Evolutionary conservation across 2,113 vertebrate species (phyloP).

Genomic region (Etheostoma cragini): DNA sequence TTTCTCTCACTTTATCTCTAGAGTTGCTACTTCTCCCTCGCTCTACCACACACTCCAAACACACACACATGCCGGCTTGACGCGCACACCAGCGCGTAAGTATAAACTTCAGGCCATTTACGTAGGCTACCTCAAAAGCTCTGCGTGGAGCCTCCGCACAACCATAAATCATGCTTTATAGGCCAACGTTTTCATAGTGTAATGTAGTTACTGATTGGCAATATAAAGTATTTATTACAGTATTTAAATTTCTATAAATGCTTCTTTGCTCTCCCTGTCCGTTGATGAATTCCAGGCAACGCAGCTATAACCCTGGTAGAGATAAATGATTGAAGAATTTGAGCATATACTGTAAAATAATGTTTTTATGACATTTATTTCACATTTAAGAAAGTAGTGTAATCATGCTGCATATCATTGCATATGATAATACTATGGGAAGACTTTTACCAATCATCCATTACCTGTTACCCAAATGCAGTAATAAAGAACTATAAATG

Average conservation of each 20-base stretch:
- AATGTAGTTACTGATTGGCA: not conserved
- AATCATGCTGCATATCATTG: not conserved
- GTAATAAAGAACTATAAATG: not conserved
- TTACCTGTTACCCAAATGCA: not conserved
- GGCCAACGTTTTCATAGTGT: constrained; percentile 7
- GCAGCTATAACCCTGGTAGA: not conserved
- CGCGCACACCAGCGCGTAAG: too few species aligned
- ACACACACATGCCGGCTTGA: too few species aligned
- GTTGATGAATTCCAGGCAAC: not conserved
- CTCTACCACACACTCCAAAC: too few species aligned
- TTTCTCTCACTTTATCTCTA: too few species aligned
- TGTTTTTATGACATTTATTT: too few species aligned
- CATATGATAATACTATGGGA: not conserved
- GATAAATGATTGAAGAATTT: too few species aligned
- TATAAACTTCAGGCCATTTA: too few species aligned
- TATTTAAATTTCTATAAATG: not conserved
- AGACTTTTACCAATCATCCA: not conserved
- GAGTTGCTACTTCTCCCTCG: too few species aligned
- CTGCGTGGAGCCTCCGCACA: too few species aligned
- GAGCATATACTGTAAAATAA: too few species aligned
- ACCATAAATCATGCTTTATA: too few species aligned
- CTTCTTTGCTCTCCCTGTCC: not conserved
- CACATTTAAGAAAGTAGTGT: not conserved
- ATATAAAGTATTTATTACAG: not conserved
- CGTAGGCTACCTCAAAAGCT: too few species aligned